Base-by-base conservation (phyloP, 2,797 vertebrate genomes). In the Mormyrops attenuatus region DNA sequence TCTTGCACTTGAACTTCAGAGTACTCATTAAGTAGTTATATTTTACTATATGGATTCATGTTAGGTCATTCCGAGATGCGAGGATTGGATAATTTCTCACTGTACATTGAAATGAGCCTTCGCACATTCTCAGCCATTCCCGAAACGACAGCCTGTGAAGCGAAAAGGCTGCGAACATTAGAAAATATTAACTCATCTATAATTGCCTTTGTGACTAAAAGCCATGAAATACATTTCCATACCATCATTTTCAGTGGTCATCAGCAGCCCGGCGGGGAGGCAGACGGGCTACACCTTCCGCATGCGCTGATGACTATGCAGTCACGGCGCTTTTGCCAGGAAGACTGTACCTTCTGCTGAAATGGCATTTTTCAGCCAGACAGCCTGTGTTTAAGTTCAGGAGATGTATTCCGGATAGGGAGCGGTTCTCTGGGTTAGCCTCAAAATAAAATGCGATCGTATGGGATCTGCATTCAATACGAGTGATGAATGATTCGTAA, bases 141-240 rank as follows among this genome's bases (percentile, higher is more conserved):
- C 38, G 66, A 44, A 82, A 80, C 17, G 63, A 55, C 7, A 20
- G 50, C n/a, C 49, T 11, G 50, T 30, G 87, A 80, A 22, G 50
- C 34, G 26, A 26, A 89, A 82, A 89, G 50, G 5, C 69, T 55
- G 57, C 4, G 57, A 34, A 60, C 87, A 88, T 63, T 63, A 88
- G 66, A 73, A 88, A 88, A 50, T 73, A 88, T 77, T 87, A 87
- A 63, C 44, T n/a, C 66, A 80, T 77, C 55, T 86, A 49, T 86
- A 89, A 89, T 89, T 89, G 89, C 82, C 44, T 86, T 89, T 26
- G 84, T 52, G 89, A 85, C 80, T 89, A 49, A 69, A 86, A 86
- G 57, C 60, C 89, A 13, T 47, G 34, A 87, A 87, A 88, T 88
- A 50, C 69, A 63, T 90, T 73, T n/a, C 22, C 86, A 87, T 55